Base-by-base conservation (phyloP, 2,797 vertebrate genomes). In the Peromyscus aztecus region DNA sequence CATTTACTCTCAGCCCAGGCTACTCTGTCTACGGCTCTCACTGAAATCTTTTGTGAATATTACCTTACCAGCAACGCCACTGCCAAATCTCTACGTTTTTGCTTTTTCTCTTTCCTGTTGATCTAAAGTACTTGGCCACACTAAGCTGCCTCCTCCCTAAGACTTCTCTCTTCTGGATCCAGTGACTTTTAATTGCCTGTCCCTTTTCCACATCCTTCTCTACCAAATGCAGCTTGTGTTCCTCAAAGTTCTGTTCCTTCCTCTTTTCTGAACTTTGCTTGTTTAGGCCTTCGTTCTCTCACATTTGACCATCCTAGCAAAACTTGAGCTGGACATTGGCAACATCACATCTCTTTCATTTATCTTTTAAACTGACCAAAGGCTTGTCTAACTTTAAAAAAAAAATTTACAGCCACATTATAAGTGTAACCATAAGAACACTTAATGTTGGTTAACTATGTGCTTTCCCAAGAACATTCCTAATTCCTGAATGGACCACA, bases 381-480 rank as follows among this genome's bases (percentile, higher is more conserved):
- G 3, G 2, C 37, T 87, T 92, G 34, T 77, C 34, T 86, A 63
- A 71, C 49, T 69, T 82, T 89, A 61, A 27, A 11, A 63, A 63
- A 63, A 57, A 57, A 81, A 57, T 12, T 11, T 52, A 75, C 69
- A 31, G 11, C 63, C 29, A 59, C 24, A 77, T 84, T 69, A 63
- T 71, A 34, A 29, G 7, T 73, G 24, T 57, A 90, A 69, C 7
- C 34, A 90, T 49, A 78, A 71, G 34, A 80, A 61, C 49, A 61
- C 59, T 27, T 78, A 27, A 93, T 55, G 8, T 82, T 19, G 34
- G 4, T 57, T 92, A 86, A 65, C 21, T 34, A 0, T 77, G 23
- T 90, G 17, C 17, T 57, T 97, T 89, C 55, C 65, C 90, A 91
- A 94, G 63, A 63, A 86, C 65, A 86, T 92, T 71, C 11, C 52